phyloP scores from a whole-genome alignment of 2,797 vertebrate species.

The Rhinichthys osculus region DNA sequence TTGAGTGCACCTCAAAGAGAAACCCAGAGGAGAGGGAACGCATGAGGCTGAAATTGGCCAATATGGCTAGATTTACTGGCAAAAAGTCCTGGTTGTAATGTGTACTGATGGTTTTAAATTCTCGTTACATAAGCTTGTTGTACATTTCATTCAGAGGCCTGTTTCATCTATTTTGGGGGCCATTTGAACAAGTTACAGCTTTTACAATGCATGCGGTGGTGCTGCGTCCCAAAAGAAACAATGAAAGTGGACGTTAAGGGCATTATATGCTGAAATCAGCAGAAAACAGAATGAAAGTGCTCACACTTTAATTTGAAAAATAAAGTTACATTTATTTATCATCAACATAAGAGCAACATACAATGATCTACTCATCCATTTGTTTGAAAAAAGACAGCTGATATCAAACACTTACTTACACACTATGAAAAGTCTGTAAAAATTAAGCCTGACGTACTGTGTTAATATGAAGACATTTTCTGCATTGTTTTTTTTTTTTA shows the following conservation, averaged over 20 bases:
- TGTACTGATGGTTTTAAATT: neutral
- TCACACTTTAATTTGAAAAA: neutral
- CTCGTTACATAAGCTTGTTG: neutral
- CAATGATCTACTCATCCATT: neutral
- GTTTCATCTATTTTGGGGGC: neutral
- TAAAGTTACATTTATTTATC: neutral
- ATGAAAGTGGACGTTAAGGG: neutral
- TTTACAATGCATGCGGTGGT: neutral
- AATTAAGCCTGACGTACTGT: neutral
- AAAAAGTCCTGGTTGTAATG: conserved; percentile 79
- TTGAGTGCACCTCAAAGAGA: conserved; percentile 71
- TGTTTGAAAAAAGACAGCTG: neutral
- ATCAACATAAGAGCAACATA: neutral
- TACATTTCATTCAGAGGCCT: neutral
- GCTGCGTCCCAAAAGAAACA: neutral
- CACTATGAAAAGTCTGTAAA: neutral
- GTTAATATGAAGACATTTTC: neutral
- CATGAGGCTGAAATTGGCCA: conserved; percentile 64
- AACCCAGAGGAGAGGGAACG: conserved; percentile 63
- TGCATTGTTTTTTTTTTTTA: neutral
- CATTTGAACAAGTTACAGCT: neutral
- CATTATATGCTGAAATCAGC: neutral
- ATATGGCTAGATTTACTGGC: conserved; percentile 65
- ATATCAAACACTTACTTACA: neutral
- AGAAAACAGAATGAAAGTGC: neutral